Evolutionary conservation across 2,113 vertebrate genomes (phyloP).

Genomic region (Sturnira hondurensis): DNA sequence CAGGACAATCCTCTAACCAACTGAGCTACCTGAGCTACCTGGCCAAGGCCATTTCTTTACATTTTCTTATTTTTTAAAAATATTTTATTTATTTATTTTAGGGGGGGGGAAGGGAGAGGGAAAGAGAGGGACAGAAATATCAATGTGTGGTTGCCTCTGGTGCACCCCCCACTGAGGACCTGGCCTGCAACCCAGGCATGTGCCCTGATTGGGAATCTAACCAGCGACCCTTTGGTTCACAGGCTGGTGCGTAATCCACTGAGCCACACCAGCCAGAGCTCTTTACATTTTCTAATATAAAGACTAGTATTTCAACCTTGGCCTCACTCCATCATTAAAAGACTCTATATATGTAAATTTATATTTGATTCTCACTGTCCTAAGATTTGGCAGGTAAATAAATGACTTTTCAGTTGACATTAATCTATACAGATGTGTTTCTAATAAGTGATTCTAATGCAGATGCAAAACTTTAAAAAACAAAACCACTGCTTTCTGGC

Average conservation of each 20-base stretch:
- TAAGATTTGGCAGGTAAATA: constrained; percentile 18
- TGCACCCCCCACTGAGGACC: too few relatives aligned
- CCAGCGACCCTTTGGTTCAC: too few relatives aligned
- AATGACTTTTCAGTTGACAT: background rate
- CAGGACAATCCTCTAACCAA: background rate
- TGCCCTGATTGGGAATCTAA: too few relatives aligned
- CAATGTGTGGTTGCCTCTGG: too few relatives aligned
- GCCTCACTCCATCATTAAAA: background rate
- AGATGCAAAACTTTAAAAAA: background rate
- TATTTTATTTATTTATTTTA: too few relatives aligned
- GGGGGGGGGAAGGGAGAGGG: too few relatives aligned
- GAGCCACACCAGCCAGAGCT: background rate
- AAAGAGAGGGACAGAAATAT: too few relatives aligned
- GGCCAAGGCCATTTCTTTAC: background rate
- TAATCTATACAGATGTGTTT: background rate
- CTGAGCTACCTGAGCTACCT: background rate
- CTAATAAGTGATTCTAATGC: background rate
- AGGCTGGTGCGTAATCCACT: too few relatives aligned
- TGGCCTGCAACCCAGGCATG: too few relatives aligned
- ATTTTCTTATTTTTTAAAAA: background rate
- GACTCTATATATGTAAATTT: background rate
- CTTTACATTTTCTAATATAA: constrained; percentile 14
- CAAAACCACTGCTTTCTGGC: background rate
- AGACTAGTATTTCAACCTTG: background rate
- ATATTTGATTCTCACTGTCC: background rate